phyloP scores from a whole-genome alignment of 2,797 vertebrate genomes.

The Pangasius sanitwongsei region DNA sequence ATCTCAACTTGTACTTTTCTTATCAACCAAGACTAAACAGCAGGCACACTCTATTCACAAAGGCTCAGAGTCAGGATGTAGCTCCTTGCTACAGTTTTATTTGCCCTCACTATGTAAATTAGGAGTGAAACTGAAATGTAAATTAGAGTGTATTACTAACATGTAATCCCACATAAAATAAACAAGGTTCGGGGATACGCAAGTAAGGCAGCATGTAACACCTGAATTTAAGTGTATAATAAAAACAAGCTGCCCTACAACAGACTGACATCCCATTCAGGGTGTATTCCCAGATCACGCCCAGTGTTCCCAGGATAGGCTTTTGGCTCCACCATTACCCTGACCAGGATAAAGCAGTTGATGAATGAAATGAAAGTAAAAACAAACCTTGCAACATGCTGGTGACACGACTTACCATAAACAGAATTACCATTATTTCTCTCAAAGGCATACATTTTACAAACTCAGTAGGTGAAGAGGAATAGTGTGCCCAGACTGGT shows the following conservation, averaged over 20 bases:
- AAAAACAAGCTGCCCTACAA: neutral
- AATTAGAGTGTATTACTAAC: neutral
- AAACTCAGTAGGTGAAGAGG: neutral
- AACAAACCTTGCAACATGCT: neutral
- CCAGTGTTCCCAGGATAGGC: neutral
- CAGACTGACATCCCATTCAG: neutral
- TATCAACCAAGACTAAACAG: neutral
- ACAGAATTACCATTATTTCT: neutral
- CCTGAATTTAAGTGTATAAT: neutral
- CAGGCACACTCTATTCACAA: neutral
- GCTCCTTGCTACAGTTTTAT: neutral
- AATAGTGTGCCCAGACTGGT: neutral
- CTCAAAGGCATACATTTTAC: neutral
- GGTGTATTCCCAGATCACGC: neutral
- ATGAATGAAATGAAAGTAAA: neutral
- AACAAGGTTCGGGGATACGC: neutral
- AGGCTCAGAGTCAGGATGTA: neutral
- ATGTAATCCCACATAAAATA: neutral
- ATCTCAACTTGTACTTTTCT: neutral
- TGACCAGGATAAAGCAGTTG: neutral
- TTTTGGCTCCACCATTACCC: neutral
- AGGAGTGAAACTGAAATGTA: neutral
- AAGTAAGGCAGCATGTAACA: neutral
- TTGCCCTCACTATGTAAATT: neutral
- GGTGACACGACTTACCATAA: neutral